A percentile compares a stretch with the other conserved stretches of the same genome.
phyloP scores from a whole-genome alignment of 2,113 vertebrate species.

The Gasterosteus aculeatus region DNA sequence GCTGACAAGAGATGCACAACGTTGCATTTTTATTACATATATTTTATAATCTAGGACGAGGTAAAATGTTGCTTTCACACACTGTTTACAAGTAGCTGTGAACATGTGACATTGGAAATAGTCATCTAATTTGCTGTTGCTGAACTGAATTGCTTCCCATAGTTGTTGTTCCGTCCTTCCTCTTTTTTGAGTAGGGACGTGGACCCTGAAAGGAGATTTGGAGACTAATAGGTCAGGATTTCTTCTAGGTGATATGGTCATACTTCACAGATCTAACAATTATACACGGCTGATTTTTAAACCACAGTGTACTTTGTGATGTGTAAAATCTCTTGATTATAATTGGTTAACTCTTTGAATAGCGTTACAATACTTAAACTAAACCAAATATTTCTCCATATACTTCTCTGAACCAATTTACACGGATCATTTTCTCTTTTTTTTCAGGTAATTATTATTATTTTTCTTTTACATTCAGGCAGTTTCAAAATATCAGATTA shows the following conservation, averaged over 20 bases:
- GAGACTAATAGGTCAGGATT: background rate
- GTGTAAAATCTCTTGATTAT: background rate
- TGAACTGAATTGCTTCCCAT: background rate
- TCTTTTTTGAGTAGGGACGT: background rate
- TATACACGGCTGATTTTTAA: constrained; percentile 1
- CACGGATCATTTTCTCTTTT: background rate
- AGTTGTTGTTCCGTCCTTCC: background rate
- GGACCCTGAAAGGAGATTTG: background rate
- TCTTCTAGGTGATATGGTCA: constrained; percentile 5
- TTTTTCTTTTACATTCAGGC: background rate
- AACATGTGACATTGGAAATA: background rate
- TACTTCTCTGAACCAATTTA: background rate
- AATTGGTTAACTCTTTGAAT: background rate
- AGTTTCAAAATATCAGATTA: background rate
- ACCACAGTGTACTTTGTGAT: constrained; percentile 10
- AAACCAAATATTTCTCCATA: background rate
- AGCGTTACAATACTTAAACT: background rate
- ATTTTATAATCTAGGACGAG: background rate
- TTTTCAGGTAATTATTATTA: background rate
- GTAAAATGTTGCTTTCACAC: background rate
- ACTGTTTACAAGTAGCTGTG: background rate
- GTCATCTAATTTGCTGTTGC: background rate
- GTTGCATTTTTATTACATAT: constrained; percentile 16
- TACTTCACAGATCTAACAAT: constrained; percentile 11
- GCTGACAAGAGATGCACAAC: constrained; percentile 17